Percentiles rank a stretch among this genome's conserved stretches.
Evolutionary conservation across 1,140 invertebrate species (phyloP).

Genomic region (Hyphantria cunea): DNA sequence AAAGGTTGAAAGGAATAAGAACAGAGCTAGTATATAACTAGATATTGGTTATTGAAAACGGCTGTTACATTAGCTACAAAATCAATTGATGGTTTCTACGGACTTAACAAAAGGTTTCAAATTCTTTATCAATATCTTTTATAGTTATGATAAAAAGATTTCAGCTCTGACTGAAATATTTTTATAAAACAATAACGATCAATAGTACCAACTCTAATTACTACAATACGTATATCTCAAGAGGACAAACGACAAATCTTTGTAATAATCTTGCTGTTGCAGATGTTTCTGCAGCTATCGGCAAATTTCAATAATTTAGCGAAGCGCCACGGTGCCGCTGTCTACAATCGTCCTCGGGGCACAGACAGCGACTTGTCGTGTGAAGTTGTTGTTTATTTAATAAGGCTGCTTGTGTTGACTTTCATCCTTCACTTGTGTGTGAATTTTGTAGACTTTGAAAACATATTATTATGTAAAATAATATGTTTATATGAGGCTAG

Average conservation of each 20-base stretch:
- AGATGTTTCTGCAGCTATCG: slow-evolving; percentile 31
- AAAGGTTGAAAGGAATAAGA: no score
- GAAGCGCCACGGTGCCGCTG: slow-evolving; percentile 29
- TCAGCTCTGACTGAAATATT: no score
- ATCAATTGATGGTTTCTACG: no score
- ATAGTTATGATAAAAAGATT: not conserved
- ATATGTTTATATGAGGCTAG: no score
- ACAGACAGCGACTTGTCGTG: slow-evolving; percentile 36
- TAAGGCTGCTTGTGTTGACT: slow-evolving; percentile 53
- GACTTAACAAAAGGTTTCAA: no score
- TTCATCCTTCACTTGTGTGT: slow-evolving; percentile 65
- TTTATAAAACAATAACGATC: not conserved
- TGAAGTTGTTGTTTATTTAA: slow-evolving; percentile 66
- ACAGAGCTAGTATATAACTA: no score
- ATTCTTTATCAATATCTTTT: no score
- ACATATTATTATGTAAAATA: no score
- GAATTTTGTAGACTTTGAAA: slow-evolving; percentile 11
- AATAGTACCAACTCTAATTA: not conserved
- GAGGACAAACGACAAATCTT: slow-evolving; percentile 5
- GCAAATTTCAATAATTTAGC: slow-evolving; percentile 50
- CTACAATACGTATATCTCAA: slow-evolving; percentile 1
- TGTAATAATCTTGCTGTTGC: slow-evolving; percentile 4
- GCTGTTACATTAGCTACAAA: no score
- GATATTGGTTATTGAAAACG: no score
- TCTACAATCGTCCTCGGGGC: slow-evolving; percentile 29